phyloP scores from a whole-genome alignment of 2,113 vertebrate species.

The Cryptotis parvus region DNA sequence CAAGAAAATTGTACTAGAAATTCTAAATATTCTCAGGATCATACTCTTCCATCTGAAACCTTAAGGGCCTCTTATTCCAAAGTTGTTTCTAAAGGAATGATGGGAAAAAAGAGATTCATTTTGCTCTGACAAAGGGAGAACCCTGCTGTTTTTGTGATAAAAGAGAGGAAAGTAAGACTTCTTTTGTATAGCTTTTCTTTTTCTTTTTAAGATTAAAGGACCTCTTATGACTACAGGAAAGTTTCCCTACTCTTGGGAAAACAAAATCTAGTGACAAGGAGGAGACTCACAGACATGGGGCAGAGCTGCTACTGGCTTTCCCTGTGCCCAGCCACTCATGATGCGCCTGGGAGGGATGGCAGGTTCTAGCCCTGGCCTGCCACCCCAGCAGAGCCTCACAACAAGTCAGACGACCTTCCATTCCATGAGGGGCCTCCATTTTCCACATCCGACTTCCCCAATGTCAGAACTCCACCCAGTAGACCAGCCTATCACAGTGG shows the following conservation, averaged over 20 bases:
- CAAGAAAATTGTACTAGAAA: not conserved
- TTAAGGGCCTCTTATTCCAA: constrained; percentile 56
- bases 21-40: constrained; percentile 52
- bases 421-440: too few species aligned
- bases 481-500: too few species aligned
- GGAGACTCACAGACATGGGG: too few species aligned
- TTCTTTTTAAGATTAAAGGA: constrained; percentile 77
- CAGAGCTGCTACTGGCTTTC: too few species aligned
- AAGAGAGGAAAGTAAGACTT: constrained; percentile 26
- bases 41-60: constrained; percentile 39
- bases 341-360: too few species aligned
- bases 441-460: too few species aligned
- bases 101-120: constrained; percentile 49
- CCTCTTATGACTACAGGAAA: constrained; percentile 52
- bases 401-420: too few species aligned
- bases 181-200: constrained; percentile 43
- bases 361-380: too few species aligned
- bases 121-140: constrained; percentile 63
- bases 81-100: constrained; percentile 58
- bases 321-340: too few species aligned
- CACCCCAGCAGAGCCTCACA: too few species aligned
- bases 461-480: too few species aligned
- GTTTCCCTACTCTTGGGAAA: constrained; percentile 43
- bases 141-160: constrained; percentile 71
- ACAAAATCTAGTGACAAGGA: constrained; percentile 61